Evolutionary conservation across 2,797 vertebrate genomes (phyloP).

Genomic region (Tiaroga cobitis): DNA sequence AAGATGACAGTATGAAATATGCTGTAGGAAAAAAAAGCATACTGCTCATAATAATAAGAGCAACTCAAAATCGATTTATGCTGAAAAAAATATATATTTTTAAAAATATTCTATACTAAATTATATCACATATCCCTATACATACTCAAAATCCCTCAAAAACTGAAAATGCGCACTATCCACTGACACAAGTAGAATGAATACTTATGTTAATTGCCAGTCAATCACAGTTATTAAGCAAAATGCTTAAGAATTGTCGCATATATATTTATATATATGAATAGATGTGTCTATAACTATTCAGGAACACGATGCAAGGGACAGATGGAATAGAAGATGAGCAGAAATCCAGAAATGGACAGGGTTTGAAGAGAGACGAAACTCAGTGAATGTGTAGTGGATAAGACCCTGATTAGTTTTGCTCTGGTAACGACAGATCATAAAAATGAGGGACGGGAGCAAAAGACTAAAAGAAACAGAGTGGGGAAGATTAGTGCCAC

Average conservation of each 20-base stretch:
- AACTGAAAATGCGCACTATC: not conserved
- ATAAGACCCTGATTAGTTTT: slow-evolving; percentile 81
- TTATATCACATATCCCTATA: no score
- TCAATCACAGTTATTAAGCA: not conserved
- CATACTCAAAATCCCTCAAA: not conserved
- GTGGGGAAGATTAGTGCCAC: slow-evolving; percentile 82
- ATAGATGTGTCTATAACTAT: not conserved
- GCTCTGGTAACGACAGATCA: slow-evolving; percentile 82
- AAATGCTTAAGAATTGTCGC: not conserved
- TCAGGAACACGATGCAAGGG: slow-evolving; percentile 17
- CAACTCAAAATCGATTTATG: not conserved
- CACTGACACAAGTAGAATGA: not conserved
- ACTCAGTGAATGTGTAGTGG: slow-evolving; percentile 67
- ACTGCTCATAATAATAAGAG: not conserved
- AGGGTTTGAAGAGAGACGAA: slow-evolving; percentile 46
- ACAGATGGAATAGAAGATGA: slow-evolving; percentile 41
- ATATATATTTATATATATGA: not conserved
- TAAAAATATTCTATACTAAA: not conserved
- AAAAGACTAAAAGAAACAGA: slow-evolving; percentile 75
- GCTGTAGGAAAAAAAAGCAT: not conserved
- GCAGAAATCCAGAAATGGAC: slow-evolving; percentile 35
- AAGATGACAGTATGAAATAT: not conserved
- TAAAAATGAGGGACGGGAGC: slow-evolving; percentile 75
- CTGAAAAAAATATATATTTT: not conserved
- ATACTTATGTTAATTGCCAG: not conserved